Conservation (phyloP, 2,888 invertebrate genomes). For the Autographa gamma region DNA sequence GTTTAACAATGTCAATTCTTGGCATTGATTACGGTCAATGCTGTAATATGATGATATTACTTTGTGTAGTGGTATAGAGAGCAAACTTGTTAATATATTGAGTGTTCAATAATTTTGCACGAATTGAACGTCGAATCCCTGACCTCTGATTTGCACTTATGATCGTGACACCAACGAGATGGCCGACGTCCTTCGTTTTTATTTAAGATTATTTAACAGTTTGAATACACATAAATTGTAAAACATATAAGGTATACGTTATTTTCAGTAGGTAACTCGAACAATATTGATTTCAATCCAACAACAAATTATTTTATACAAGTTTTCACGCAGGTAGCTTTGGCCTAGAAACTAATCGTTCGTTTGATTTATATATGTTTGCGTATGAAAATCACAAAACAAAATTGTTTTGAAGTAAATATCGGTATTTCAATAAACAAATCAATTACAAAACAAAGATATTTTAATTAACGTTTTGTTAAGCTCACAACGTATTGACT, state of each 20-base stretch:
- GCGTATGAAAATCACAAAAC: neutral
- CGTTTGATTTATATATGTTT: neutral
- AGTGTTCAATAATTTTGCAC: neutral
- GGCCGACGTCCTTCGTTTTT: neutral
- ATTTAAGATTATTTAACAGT: neutral
- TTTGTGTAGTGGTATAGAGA: neutral
- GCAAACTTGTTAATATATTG: neutral
- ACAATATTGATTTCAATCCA: no score
- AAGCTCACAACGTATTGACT: neutral
- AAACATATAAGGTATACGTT: no score
- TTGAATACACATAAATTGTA: no score
- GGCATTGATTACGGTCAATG: no score
- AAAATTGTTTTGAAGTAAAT: neutral
- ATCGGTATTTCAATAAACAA: neutral
- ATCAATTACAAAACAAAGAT: neutral
- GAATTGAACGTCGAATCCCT: neutral
- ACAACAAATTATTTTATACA: no score
- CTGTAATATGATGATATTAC: neutral
- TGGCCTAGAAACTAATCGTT: neutral
- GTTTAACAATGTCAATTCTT: no score
- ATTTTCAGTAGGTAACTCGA: no score
- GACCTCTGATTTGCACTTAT: neutral
- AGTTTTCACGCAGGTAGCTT: neutral
- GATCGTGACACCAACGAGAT: neutral
- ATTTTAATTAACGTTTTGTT: neutral